Percentiles rank a stretch among this genome's conserved stretches.
These are phyloP conservation scores for Tachuris rubrigastra DNA, from an alignment of 2,113 vertebrate species.

Conservation along the genomic window DNA sequence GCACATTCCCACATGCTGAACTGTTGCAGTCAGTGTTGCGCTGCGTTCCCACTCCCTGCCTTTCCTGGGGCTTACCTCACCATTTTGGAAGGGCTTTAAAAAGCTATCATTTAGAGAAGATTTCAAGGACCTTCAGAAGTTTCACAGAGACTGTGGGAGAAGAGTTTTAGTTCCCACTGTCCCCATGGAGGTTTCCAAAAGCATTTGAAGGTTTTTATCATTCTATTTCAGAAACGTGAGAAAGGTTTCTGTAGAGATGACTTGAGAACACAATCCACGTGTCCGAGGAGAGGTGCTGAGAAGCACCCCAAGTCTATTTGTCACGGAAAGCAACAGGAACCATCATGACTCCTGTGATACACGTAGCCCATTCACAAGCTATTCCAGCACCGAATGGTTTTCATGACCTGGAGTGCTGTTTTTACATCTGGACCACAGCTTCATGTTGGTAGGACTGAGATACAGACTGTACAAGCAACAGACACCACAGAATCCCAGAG, in stretches of 20 bases:
- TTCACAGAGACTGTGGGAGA: neutral
- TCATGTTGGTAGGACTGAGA: neutral
- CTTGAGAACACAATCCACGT: neutral
- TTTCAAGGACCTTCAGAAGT: constrained; percentile 30
- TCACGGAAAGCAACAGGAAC: neutral
- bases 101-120: neutral
- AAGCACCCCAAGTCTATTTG: neutral
- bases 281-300: neutral
- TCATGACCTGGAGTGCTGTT: neutral
- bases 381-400: neutral
- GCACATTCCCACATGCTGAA: neutral
- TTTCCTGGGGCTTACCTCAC: neutral
- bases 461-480: neutral
- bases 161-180: neutral
- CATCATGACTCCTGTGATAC: neutral
- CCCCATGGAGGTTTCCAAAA: neutral
- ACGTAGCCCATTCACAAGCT: neutral
- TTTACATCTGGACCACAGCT: neutral
- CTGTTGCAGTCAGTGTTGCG: neutral
- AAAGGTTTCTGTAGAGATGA: neutral
- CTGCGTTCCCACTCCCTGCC: neutral
- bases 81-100: neutral
- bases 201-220: neutral
- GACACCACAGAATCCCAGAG: neutral
- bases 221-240: neutral